Percentiles rank a stretch among this genome's conserved stretches.
These are phyloP conservation scores for Champsocephalus esox DNA, from an alignment of 2,797 vertebrate genomes.

Conservation along the genomic window DNA sequence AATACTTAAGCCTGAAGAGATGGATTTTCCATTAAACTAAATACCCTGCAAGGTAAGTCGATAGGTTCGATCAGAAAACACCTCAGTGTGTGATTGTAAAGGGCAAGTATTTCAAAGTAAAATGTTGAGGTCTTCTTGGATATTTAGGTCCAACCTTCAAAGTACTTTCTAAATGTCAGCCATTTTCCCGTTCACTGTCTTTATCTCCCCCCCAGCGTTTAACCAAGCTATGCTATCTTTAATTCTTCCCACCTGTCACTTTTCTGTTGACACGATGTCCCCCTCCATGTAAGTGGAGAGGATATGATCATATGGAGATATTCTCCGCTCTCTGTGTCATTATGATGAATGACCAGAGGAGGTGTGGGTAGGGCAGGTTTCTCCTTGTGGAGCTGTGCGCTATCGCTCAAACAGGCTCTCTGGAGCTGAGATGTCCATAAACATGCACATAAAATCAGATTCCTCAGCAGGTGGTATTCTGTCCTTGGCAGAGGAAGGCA, in stretches of 20 bases:
- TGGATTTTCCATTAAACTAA: background rate
- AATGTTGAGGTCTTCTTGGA: background rate
- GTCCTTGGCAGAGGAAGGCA: constrained; percentile 81
- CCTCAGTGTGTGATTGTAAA: too few species aligned
- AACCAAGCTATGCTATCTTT: constrained; percentile 14
- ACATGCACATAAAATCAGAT: constrained; percentile 81
- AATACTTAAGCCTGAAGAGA: background rate
- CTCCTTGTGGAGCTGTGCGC: constrained; percentile 65
- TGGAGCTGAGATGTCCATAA: constrained; percentile 75
- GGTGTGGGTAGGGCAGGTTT: constrained; percentile 76
- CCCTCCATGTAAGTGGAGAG: constrained; percentile 31
- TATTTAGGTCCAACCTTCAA: background rate
- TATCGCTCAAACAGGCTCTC: constrained; percentile 71
- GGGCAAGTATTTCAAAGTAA: background rate
- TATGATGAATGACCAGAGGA: constrained; percentile 78
- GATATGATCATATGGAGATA: constrained; percentile 55
- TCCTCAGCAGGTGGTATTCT: constrained; percentile 81
- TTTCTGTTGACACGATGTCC: constrained; percentile 32
- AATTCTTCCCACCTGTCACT: constrained; percentile 50
- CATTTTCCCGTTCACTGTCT: constrained; percentile 9
- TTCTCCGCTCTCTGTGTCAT: constrained; percentile 63
- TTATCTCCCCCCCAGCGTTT: constrained; percentile 3
- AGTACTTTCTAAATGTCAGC: constrained; percentile 31
- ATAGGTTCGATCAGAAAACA: background rate
- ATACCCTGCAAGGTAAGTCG: too few species aligned